Evolutionary conservation across 2,113 vertebrate species (phyloP), one percentile per base, ranked within the genome.

Genomic region (Pseudolaguvia tuberculata): DNA sequence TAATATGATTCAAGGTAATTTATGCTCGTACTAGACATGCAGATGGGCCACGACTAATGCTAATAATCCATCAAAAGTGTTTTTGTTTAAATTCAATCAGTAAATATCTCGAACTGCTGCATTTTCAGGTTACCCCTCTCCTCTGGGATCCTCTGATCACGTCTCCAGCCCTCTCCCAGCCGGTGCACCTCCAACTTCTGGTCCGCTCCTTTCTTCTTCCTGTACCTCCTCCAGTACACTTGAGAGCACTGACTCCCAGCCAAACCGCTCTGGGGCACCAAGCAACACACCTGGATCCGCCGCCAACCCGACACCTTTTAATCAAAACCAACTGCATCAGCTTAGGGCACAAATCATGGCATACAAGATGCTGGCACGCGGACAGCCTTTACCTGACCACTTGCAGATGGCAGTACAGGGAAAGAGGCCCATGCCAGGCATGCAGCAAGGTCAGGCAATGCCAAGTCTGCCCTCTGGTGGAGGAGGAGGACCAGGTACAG

Each of bases 281-380:
- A 81, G 76, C 17, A 85, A 86, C 42, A 55, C 84, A 27, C 75
- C 71, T 0, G 82, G 83, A 20, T 67, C 95, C 3, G 94, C 96
- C 0, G 95, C 96, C 75, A 98, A 95, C 82, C 95, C 95, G 0
- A 94, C 95, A 0, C 95, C 96, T 0, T 99, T 99, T 73, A 99
- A 98, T 88, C 96, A 97, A 86, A 97, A 95, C 79, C 96, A 99
- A 88, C 78, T 99, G 75, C 96, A 99, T 84, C 96, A 99, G 85
- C 88, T 99, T 31, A 83, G 96, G 9, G 96, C 96, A 0, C 96
- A 99, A 81, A 99, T 99, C 78, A 99, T 99, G 96, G 96, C 96
- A 3, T 99, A 99, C 82, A 99, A 98, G 85, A 96, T 99, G 94
- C 88, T 99, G 71, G 93, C 96, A 0, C 87, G 96, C 15, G 94